A percentile compares a stretch with the other conserved stretches of the same genome.
Evolutionary conservation across 2,888 invertebrate species (phyloP).

Genomic region (Nesidiocoris tenuis): DNA sequence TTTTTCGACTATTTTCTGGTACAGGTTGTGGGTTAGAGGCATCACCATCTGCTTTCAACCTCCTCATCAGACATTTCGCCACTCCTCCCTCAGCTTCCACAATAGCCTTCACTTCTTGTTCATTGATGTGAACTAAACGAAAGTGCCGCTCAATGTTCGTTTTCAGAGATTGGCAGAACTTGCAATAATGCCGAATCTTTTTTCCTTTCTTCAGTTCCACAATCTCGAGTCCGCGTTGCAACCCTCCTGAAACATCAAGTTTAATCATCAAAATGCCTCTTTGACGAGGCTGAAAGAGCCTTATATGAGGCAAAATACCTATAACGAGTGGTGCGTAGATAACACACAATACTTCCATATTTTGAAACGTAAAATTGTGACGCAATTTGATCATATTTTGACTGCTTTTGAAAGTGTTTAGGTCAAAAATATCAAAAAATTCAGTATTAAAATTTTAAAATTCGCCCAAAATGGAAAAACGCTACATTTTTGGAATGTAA

Average conservation of each 20-base stretch:
- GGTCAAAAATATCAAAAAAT: no score
- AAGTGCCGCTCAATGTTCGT: constrained; percentile 12
- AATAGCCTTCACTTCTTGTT: not conserved
- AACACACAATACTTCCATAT: no score
- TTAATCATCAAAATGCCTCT: no score
- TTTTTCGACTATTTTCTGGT: not conserved
- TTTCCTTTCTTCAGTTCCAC: not conserved
- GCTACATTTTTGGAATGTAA: no score
- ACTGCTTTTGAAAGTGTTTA: no score
- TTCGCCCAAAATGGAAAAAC: no score
- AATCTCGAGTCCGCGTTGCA: not conserved
- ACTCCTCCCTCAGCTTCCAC: constrained; percentile 10
- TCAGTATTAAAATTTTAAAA: no score
- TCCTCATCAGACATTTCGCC: constrained; percentile 13
- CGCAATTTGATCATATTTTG: no score
- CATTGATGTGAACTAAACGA: not conserved
- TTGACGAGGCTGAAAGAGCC: no score
- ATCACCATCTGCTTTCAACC: constrained; percentile 2
- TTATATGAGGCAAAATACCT: no score
- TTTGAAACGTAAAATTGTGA: no score
- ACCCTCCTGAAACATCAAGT: not conserved
- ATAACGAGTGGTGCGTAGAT: no score
- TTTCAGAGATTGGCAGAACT: constrained; percentile 4
- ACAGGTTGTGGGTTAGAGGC: not conserved
- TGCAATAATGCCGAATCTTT: not conserved